phyloP scores from a whole-genome alignment of 2,888 invertebrate species.

The Limnephilus marmoratus region DNA sequence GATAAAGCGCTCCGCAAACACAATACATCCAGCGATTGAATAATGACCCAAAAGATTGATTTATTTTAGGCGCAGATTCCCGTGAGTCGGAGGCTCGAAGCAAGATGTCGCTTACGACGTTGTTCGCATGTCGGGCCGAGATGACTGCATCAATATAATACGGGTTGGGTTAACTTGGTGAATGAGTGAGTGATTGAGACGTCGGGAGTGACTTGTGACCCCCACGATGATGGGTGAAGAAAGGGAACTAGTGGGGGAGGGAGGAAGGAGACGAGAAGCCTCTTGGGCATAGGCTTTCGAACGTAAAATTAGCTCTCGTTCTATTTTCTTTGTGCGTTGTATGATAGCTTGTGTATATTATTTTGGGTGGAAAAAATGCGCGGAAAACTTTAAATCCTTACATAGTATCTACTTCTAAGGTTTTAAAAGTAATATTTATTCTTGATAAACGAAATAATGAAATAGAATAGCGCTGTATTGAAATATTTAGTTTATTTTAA shows the following conservation, averaged over 20 bases:
- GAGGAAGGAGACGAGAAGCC: conserved; percentile 68
- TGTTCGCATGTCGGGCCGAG: conserved; percentile 49
- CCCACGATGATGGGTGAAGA: conserved; percentile 70
- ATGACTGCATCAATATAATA: conserved; percentile 66
- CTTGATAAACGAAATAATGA: no score
- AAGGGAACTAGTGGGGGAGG: conserved; percentile 68
- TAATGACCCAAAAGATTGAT: conserved; percentile 40
- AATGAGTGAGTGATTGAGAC: conserved; percentile 66
- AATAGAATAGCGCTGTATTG: no score
- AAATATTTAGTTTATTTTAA: no score
- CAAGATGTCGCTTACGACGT: conserved; percentile 27
- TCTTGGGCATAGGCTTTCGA: conserved; percentile 57
- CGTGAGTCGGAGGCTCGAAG: conserved; percentile 3
- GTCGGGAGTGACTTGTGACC: conserved; percentile 65
- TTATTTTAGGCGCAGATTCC: conserved; percentile 42
- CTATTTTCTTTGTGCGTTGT: conserved; percentile 34
- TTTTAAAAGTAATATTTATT: no score
- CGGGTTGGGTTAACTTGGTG: conserved; percentile 66
- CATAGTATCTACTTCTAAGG: not conserved
- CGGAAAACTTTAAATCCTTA: not conserved
- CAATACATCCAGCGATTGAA: conserved; percentile 33
- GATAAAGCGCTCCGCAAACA: conserved; percentile 57
- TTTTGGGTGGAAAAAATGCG: not conserved
- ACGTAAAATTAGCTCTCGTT: conserved; percentile 59
- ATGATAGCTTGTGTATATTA: not conserved